phyloP scores from a whole-genome alignment of 1,140 invertebrate genomes.

The Panagrolaimus sp. region DNA sequence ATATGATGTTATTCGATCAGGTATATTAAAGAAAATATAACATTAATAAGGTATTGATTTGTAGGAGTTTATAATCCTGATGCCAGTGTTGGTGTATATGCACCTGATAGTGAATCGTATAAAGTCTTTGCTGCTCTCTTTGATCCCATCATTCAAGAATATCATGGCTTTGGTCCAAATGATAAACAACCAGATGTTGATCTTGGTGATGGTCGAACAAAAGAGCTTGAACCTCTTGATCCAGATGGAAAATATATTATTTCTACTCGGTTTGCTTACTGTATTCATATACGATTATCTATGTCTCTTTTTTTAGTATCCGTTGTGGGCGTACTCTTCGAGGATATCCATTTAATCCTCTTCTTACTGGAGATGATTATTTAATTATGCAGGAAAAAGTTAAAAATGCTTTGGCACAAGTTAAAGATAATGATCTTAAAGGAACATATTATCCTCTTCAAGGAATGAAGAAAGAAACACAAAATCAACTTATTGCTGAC shows the following conservation, averaged over 20 bases:
- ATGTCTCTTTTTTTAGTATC: constrained; percentile 61
- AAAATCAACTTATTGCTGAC: constrained; percentile 63
- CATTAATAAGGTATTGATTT: too few relatives aligned
- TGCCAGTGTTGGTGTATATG: constrained; percentile 85
- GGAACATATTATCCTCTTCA: constrained; percentile 79
- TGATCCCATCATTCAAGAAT: constrained; percentile 91
- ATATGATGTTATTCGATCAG: constrained; percentile 46
- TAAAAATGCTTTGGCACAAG: constrained; percentile 41
- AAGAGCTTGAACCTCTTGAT: constrained; percentile 69
- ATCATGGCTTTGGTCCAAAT: constrained; percentile 69
- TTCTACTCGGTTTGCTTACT: constrained; percentile 68
- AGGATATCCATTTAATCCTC: constrained; percentile 82
- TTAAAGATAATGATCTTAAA: constrained; percentile 70
- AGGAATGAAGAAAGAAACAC: constrained; percentile 46
- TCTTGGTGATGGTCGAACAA: constrained; percentile 68
- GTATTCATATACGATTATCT: not conserved
- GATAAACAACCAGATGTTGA: constrained; percentile 82
- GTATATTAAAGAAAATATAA: constrained; percentile 15
- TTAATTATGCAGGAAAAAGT: constrained; percentile 44
- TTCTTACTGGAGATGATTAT: constrained; percentile 59
- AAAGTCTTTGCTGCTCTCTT: constrained; percentile 81
- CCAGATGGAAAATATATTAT: constrained; percentile 78
- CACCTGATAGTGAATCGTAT: constrained; percentile 86
- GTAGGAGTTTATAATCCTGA: constrained; percentile 69
- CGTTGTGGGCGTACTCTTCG: constrained; percentile 74